Evolutionary conservation across 2,113 vertebrate species (phyloP), one percentile per base, ranked within the genome.

Genomic region (Triplophysa tibetana): DNA sequence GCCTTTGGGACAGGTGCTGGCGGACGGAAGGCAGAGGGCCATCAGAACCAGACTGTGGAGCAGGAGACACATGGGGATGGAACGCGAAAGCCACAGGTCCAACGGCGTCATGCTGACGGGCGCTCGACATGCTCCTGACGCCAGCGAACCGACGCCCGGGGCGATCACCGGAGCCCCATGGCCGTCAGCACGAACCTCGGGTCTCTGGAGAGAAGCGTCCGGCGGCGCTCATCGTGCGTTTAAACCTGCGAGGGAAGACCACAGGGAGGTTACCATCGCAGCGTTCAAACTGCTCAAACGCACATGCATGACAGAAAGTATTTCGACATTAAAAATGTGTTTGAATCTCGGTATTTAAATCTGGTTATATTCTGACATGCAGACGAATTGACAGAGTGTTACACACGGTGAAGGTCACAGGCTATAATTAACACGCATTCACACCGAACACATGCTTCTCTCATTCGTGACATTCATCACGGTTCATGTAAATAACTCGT

Each of bases 51-150:
- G 96, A 90, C 97, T 98, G 90, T 99, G 96, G 85, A 98, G 93
- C 88, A 98, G 95, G 90, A 99, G 95, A 95, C 96, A 97, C 95
- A 97, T 97, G 95, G 97, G 96, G 94, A 98, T 94, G 91, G 96
- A 98, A 84, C 94, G 96, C 72, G 96, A 96, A 90, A 97, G 91
- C 96, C 96, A 98, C 94, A 98, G 92, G 95, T 98, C 96, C 95
- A 98, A 94, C 91, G 96, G 93, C 96, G 96, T 94, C 97, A 99
- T 99, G 90, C 95, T 94, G 95, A 91, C 84, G 29, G 72, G 90
- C 88, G 88, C 91, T 93, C 94, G 94, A 93, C 95, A 96, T 97
- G 96, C 96, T 98, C 94, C 79, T 79, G 91, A 93, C 94, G 85
- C 90, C 93, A 92, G 85, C 90, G 89, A 58, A 19, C 54, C 19